A percentile compares a stretch with the other conserved stretches of the same genome.
These are phyloP conservation scores for Catagonus wagneri DNA, from an alignment of 2,113 vertebrate species.

Conservation along the genomic window DNA sequence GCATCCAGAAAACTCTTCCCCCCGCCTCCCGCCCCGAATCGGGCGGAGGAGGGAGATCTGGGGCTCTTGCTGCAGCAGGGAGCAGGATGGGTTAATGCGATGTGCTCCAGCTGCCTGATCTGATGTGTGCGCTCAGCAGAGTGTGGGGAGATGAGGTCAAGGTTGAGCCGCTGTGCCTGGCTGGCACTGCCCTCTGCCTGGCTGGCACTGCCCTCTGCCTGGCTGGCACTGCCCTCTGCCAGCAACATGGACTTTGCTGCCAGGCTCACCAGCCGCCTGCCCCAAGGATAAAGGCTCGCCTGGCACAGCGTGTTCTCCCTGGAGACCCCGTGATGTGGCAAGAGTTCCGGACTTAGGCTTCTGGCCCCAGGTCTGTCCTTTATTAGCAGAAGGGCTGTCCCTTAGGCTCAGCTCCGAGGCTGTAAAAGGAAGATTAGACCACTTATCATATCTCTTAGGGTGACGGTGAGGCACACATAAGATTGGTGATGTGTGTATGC, in stretches of 20 bases:
- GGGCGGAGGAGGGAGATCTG: rapidly evolving
- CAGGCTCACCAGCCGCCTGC: not conserved
- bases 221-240: not conserved
- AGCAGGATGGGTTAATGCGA: not conserved
- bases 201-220: not conserved
- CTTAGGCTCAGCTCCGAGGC: not conserved
- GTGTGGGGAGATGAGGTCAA: not conserved
- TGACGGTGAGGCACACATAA: not conserved
- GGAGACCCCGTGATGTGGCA: not conserved
- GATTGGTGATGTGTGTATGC: not conserved
- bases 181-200: not conserved
- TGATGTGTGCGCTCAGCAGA: not conserved
- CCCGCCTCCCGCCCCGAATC: too few species aligned
- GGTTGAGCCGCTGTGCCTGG: not conserved
- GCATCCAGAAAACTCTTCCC: not conserved
- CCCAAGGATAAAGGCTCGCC: rapidly evolving
- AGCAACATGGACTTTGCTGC: not conserved
- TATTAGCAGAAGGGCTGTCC: not conserved
- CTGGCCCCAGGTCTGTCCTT: not conserved
- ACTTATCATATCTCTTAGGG: not conserved
- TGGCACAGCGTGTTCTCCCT: not conserved
- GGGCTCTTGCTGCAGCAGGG: not conserved
- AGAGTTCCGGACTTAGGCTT: not conserved
- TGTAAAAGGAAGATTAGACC: not conserved
- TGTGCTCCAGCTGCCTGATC: not conserved